Evolutionary conservation across 2,888 invertebrate genomes (phyloP).

Genomic region (Leuctra nigra): DNA sequence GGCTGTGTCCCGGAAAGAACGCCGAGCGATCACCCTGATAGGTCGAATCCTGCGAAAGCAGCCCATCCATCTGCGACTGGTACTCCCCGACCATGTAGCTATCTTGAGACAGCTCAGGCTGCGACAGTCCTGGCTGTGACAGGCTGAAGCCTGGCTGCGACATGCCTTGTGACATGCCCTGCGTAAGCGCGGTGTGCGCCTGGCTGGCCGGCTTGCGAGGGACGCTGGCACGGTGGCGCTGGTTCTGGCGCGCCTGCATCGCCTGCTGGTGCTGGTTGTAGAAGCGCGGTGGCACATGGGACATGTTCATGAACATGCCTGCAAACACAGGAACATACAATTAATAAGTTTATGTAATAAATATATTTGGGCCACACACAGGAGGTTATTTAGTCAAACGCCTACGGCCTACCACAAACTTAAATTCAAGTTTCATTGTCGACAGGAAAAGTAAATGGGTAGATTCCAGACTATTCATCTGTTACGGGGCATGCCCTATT

Average conservation of each 20-base stretch:
- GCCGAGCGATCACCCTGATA: slow-evolving; percentile 57
- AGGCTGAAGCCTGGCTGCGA: slow-evolving; percentile 61
- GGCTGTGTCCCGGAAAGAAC: slow-evolving; percentile 33
- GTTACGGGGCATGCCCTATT: no score
- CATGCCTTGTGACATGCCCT: slow-evolving; percentile 49
- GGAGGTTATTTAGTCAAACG: no score
- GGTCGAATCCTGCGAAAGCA: slow-evolving; percentile 87
- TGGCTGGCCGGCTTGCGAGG: slow-evolving; percentile 47
- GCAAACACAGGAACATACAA: slow-evolving; percentile 74
- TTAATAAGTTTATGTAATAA: not conserved
- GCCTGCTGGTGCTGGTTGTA: slow-evolving; percentile 69
- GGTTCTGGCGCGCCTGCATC: slow-evolving; percentile 45
- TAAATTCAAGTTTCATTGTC: no score
- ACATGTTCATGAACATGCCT: slow-evolving; percentile 91
- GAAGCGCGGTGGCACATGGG: slow-evolving; percentile 66
- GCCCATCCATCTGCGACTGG: slow-evolving; percentile 90
- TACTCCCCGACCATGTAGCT: slow-evolving; percentile 75
- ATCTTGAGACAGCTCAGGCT: slow-evolving; percentile 72
- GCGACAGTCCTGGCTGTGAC: slow-evolving; percentile 61
- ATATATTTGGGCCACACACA: no score
- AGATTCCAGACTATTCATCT: no score
- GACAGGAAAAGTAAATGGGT: no score
- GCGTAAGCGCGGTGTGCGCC: slow-evolving; percentile 37
- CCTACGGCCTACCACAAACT: no score
- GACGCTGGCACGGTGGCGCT: slow-evolving; percentile 42